These are phyloP conservation scores for human DNA, from an alignment of 2,113 vertebrate genomes.

Conservation along the genomic window GRCh38 chr5:146243501-146244000, in stretches of 20 bases:
- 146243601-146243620: neutral
- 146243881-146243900: neutral
- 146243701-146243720: neutral
- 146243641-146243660: neutral
- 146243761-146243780: neutral
- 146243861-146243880: neutral
- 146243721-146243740: conserved; percentile 33
- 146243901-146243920: neutral
- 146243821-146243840: neutral
- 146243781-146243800: neutral
- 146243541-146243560: neutral
- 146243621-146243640: neutral
- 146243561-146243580: neutral
- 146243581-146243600: neutral
- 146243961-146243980: neutral
- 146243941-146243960: neutral
- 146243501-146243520: neutral
- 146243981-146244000: neutral
- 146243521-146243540: neutral
- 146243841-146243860: conserved; percentile 3
- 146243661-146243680: conserved; percentile 7
- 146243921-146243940: neutral
- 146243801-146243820: neutral
- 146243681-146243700: neutral
- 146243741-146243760: neutral